These are phyloP conservation scores for roundworm (Caenorhabditis elegans) DNA, from an alignment of 1,140 invertebrate genomes.

Conservation along the genomic window DNA sequence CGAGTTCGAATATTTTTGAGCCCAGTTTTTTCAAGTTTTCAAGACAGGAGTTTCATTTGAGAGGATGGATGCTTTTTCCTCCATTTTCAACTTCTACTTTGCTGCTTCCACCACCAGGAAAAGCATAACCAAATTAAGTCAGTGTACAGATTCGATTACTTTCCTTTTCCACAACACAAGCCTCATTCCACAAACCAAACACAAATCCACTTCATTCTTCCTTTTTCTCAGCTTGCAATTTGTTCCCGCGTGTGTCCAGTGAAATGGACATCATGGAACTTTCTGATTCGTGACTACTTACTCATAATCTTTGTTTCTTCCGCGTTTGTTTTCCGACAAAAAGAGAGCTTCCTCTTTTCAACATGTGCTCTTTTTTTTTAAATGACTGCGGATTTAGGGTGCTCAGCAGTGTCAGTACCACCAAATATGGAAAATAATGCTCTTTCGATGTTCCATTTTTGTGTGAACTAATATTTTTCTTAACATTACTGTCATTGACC, in stretches of 20 bases:
- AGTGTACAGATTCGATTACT: conserved; percentile 32
- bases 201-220: conserved; percentile 28
- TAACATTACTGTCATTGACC: too few species aligned
- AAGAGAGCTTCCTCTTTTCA: not conserved
- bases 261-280: not conserved
- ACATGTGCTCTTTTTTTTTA: conserved; percentile 3
- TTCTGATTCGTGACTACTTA: not conserved
- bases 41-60: not conserved
- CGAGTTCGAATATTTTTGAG: too few species aligned
- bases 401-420: not conserved
- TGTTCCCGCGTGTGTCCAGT: not conserved
- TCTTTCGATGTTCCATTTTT: not conserved
- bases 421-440: not conserved
- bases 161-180: not conserved
- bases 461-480: too few species aligned
- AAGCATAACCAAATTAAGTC: conserved; percentile 24
- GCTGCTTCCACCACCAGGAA: not conserved
- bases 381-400: not conserved
- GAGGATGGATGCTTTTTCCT: not conserved
- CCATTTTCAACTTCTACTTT: not conserved
- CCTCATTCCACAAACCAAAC: conserved; percentile 19
- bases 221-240: conserved; percentile 4
- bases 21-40: not conserved
- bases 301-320: conserved; percentile 25
- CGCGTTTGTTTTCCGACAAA: not conserved